Base-by-base conservation (phyloP, 2,888 invertebrate species). In the Theretra japonica region DNA sequence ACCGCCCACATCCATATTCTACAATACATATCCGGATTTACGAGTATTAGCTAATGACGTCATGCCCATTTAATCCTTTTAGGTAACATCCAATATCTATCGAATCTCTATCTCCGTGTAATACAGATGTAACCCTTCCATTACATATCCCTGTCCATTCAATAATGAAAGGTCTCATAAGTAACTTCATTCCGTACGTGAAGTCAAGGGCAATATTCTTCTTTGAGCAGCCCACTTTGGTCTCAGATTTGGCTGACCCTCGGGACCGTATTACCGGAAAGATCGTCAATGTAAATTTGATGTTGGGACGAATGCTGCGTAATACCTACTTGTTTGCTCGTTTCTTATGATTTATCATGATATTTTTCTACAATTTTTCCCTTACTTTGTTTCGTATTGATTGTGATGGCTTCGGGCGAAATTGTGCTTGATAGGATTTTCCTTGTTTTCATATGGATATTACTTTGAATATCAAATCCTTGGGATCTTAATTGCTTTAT, bases 271-370 rank as follows among this genome's bases (percentile, higher is more conserved):
- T 65, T 65, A 65, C 65, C 65, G 65, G 65, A 65, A 65, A 48
- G 41, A 48, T 65, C 65, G 65, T 23, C 65, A 65, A 65, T 65
- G 65, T 65, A 65, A 65, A 65, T 65, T 65, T 65, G 65, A 65
- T 65, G 65, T 65, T 17, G 65, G 65, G 48, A 41, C 41, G 41
- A 65, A 65, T 23, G 65, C 48, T 65, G 21, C 23, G 23, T 65
- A 65, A 23, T 65, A 65, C 41, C 41, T 21, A 65, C 48, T 62
- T 65, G 48, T 65, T 65, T 41, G 23, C 23, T 6, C 65, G 17
- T 65, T 23, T 48, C 65, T 65, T 48, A 62, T 62, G 48, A 48
- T 65, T 48, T 65, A 65, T 48, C 25, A 23, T 41, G 15, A 65
- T 65, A 65, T 65, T 48, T 65, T 65, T 65, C 23, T 65, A 65